Base-by-base conservation (phyloP, 2,888 invertebrate genomes). In the Sphaerophoria taeniata region DNA sequence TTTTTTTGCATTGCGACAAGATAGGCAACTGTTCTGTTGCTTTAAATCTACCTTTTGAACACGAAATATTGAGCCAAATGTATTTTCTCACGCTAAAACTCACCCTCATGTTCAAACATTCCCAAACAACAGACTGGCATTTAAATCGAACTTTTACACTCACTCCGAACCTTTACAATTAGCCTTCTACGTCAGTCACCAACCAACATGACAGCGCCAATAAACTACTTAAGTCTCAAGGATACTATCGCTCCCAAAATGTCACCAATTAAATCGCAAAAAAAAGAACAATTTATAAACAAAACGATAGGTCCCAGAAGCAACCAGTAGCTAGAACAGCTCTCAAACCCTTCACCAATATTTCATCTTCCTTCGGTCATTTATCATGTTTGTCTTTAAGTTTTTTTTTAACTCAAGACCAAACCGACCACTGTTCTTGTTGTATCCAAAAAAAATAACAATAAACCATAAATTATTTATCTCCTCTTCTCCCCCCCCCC, bases 401-500 rank as follows among this genome's bases (percentile, higher is more conserved):
- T 69, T 69, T 49, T 14, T 16, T 56, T n/a, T 39, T 31, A 16
- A 0, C n/a, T 14, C 24, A 12, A 12, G 51, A 5, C 2, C 2
- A 33, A 0, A 0, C 0, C 16, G 31, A 9, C 12, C 45, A 53
- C 24, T 53, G n/a, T 39, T 43, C 55, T 43, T 24, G 67, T 67
- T 65, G 49, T 51, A 65, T 24, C 24, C 24, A 24, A 24, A 24
- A 24, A 14, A 36, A 72, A 69, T 55, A 72, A 82, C 72, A 77
- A 77, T 77, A 83, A 82, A 72, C 84, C 61, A 85, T 85, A 85
- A 81, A 85, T 85, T 85, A 85, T 85, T 81, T 24, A 24, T 24
- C 24, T 24, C 24, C 24, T 24, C 24, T 24, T 1, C 1, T 24
- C 81, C 60, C 73, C 31, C 81, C 60, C 73, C 31, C 72, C 76